These are phyloP conservation scores for Congeria kusceri DNA, from an alignment of 2,888 invertebrate genomes.

Conservation along the genomic window DNA sequence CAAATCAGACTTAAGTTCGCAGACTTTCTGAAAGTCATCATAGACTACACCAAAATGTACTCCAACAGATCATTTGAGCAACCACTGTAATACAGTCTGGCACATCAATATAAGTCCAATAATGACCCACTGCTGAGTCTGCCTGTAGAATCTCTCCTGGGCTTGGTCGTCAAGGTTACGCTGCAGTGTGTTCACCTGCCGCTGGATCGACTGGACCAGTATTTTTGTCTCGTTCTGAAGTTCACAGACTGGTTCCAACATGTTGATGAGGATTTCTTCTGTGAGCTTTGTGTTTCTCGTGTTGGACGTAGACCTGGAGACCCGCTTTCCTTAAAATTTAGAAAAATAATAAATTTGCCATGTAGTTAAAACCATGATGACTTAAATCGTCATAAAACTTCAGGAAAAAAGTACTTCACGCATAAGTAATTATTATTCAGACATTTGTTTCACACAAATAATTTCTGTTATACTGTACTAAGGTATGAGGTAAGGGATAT, in stretches of 20 bases:
- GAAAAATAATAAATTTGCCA: no score
- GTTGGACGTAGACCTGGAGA: slow-evolving; percentile 62
- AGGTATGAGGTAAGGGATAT: no score
- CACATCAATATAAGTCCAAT: slow-evolving; percentile 70
- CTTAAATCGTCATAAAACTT: no score
- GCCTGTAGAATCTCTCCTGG: slow-evolving; percentile 21
- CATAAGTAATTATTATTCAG: no score
- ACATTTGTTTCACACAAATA: no score
- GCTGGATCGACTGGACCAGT: slow-evolving; percentile 67
- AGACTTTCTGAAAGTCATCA: no score
- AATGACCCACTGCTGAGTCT: slow-evolving; percentile 68
- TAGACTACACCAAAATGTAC: no score
- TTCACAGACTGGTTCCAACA: slow-evolving; percentile 64
- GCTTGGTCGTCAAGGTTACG: slow-evolving; percentile 37
- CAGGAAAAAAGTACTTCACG: no score
- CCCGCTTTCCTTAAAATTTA: slow-evolving; percentile 65
- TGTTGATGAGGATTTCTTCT: slow-evolving; percentile 61
- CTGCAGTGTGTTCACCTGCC: slow-evolving; percentile 64
- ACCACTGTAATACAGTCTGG: slow-evolving; percentile 76
- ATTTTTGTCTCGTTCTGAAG: slow-evolving; percentile 73
- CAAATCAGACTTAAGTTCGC: no score
- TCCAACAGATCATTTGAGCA: slow-evolving; percentile 59
- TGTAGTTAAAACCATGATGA: no score
- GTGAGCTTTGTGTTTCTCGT: slow-evolving; percentile 49
- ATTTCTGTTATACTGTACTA: no score